Evolutionary conservation across 1,140 invertebrate species (phyloP), one percentile per base, ranked within the genome.

Genomic region (Thaumatotibia leucotreta): DNA sequence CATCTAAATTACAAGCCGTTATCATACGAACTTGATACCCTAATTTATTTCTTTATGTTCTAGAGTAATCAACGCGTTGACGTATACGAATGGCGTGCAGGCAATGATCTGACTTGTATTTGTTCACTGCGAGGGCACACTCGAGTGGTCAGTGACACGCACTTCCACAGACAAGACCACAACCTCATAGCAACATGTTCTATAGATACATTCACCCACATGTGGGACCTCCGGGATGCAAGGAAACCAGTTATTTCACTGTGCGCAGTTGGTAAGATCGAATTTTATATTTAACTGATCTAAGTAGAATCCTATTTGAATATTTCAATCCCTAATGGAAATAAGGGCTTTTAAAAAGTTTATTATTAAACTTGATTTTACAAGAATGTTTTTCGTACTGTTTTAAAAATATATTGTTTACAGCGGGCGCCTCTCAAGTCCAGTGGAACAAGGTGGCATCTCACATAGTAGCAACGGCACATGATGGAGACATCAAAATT

Each of bases 401-500:
- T n/a, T n/a, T n/a, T n/a, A n/a, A n/a, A n/a, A n/a, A 65, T 68
- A n/a, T n/a, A n/a, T n/a, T 52, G n/a, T 68, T 83, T 91, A 71
- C 81, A 95, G 97, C 97, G 87, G 97, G 97, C 68, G 97, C 97
- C 8, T 97, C 96, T 24, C 97, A 99, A 93, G 97, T 99, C 0
- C 95, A 97, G 82, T 99, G 98, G 95, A 98, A 98, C 87, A 94
- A 95, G 78, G 93, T 97, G 29, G 95, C 95, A 6, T 93, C 94
- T 10, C 93, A 98, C 85, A 92, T 97, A 58, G 91, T 99, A 70
- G 98, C 98, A 1, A 98, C 98, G 45, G 96, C 97, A 58, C 97
- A 99, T 88, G 97, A 98, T 84, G 97, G 97, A 11, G 98, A 99
- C 91, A 94, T 99, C 6, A 96, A 98, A 87, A 94, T 99, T 70